Evolutionary conservation across 2,797 vertebrate species (phyloP).

Genomic region (Helostoma temminkii): DNA sequence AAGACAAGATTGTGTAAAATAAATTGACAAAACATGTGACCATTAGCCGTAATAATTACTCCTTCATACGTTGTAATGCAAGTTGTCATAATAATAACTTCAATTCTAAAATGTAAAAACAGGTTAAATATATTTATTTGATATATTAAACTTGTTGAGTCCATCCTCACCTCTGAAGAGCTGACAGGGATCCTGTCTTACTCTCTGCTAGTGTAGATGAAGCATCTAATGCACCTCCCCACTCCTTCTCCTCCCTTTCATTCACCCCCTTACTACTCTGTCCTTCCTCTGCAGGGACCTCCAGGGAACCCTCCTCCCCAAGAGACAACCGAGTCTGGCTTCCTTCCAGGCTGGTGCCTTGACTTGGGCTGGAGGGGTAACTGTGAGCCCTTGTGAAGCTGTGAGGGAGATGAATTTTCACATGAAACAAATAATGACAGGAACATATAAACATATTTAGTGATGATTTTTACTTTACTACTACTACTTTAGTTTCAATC

Average conservation of each 20-base stretch:
- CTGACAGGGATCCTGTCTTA: slow-evolving; percentile 48
- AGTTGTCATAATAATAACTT: too few species aligned
- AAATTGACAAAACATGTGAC: too few species aligned
- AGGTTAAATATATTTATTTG: background rate
- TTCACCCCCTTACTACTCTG: slow-evolving; percentile 26
- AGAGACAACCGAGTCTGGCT: slow-evolving; percentile 67
- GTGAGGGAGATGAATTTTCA: background rate
- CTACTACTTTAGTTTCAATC: background rate
- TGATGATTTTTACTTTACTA: background rate
- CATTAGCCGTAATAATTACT: too few species aligned
- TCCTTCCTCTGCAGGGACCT: slow-evolving; percentile 22
- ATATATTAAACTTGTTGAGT: too few species aligned
- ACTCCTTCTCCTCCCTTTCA: slow-evolving; percentile 52
- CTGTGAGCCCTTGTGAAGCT: slow-evolving; percentile 57
- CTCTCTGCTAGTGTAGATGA: slow-evolving; percentile 43
- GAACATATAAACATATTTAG: too few species aligned
- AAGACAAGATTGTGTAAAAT: too few species aligned
- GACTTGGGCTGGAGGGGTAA: slow-evolving; percentile 48
- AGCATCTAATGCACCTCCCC: slow-evolving; percentile 47
- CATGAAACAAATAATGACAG: background rate
- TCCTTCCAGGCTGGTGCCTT: slow-evolving; percentile 64
- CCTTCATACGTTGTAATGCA: too few species aligned
- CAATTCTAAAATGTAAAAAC: too few species aligned
- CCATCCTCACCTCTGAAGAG: slow-evolving; percentile 61
- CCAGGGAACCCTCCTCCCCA: slow-evolving; percentile 64